Conservation (phyloP, 2,888 invertebrate genomes). For the Lithophane leautieri region DNA sequence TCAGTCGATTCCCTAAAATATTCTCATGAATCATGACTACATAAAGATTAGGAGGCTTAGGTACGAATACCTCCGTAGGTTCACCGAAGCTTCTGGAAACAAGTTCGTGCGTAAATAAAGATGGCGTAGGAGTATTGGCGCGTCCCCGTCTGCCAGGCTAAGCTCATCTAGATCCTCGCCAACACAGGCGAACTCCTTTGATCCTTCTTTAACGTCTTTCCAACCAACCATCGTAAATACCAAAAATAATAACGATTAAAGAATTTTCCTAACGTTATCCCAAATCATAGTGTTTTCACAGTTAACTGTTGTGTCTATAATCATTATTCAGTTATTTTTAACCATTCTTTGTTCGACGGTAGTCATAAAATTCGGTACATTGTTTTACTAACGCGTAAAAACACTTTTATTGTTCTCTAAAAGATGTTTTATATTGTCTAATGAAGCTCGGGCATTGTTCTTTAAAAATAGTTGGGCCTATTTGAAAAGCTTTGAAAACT, state of each 20-base stretch:
- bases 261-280: conserved; percentile 46
- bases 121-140: conserved; percentile 48
- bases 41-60: conserved; percentile 35
- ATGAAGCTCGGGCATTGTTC: conserved; percentile 75
- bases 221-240: conserved; percentile 61
- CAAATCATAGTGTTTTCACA: conserved; percentile 72
- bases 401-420: conserved; percentile 86
- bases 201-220: conserved; percentile 51
- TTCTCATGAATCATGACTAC: conserved; percentile 29
- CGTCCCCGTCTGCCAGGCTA: conserved; percentile 47
- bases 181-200: conserved; percentile 58
- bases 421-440: conserved; percentile 82
- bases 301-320: conserved; percentile 73
- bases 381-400: conserved; percentile 79
- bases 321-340: conserved; percentile 80
- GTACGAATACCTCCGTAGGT: conserved; percentile 12
- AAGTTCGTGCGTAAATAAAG: conserved; percentile 37
- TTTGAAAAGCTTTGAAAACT: conserved; percentile 59
- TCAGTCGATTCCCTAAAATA: conserved; percentile 25
- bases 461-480: conserved; percentile 72
- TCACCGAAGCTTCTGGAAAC: conserved; percentile 46
- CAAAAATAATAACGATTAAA: conserved; percentile 66
- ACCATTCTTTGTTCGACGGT: conserved; percentile 75
- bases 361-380: conserved; percentile 82
- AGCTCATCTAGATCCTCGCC: conserved; percentile 48